phyloP scores from a whole-genome alignment of 2,113 vertebrate genomes.

The Leptobrachium leishanense region DNA sequence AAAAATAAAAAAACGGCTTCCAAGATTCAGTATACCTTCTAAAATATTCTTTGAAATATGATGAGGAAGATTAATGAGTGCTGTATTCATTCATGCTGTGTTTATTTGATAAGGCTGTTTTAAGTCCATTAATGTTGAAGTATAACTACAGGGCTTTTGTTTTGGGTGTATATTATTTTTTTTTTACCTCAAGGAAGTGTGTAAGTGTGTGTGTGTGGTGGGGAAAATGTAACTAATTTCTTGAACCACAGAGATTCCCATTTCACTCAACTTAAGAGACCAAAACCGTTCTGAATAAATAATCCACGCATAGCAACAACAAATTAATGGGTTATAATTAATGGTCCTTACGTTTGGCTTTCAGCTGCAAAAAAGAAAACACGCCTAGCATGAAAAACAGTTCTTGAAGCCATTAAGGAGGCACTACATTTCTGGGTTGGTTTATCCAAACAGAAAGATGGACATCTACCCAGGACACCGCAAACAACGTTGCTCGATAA shows the following conservation, averaged over 20 bases:
- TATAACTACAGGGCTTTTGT: constrained; percentile 50
- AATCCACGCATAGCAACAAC: constrained; percentile 35
- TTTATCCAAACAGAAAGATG: no score
- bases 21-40: constrained; percentile 54
- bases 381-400: constrained; percentile 20
- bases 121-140: constrained; percentile 53
- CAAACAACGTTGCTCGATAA: no score
- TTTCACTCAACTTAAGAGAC: constrained; percentile 41
- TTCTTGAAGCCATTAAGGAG: not conserved
- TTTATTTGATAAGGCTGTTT: constrained; percentile 60
- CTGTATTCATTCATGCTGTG: constrained; percentile 51
- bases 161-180: no score
- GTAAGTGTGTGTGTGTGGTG: not conserved
- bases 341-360: constrained; percentile 24
- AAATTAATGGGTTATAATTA: constrained; percentile 28
- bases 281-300: constrained; percentile 30
- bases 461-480: no score
- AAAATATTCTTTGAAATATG: constrained; percentile 54
- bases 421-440: not conserved
- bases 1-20: constrained; percentile 16
- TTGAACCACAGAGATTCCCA: constrained; percentile 35
- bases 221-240: constrained; percentile 34
- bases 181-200: not conserved
- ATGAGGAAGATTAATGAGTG: constrained; percentile 30
- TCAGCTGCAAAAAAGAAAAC: constrained; percentile 32